phyloP scores from a whole-genome alignment of 2,113 vertebrate genomes.

The Trinectes maculatus region DNA sequence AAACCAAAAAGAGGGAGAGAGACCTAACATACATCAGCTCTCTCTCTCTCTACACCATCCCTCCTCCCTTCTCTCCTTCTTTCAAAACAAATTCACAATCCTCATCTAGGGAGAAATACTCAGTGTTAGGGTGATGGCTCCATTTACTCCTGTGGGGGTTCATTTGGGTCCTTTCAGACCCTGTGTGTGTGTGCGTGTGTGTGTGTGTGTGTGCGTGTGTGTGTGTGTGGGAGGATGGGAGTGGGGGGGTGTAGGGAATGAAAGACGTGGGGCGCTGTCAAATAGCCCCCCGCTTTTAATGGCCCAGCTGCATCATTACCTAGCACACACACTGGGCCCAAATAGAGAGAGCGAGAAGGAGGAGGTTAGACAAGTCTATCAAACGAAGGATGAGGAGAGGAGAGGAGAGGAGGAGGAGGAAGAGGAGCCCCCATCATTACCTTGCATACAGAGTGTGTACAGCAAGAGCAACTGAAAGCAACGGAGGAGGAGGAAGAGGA shows the following conservation, averaged over 20 bases:
- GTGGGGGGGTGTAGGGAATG: conserved; percentile 47
- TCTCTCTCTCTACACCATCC: conserved; percentile 20
- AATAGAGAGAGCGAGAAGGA: conserved; percentile 65
- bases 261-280: conserved; percentile 73
- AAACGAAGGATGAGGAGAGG: conserved; percentile 58
- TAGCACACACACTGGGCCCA: conserved; percentile 74
- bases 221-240: too few relatives aligned
- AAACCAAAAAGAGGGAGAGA: conserved; percentile 56
- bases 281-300: conserved; percentile 75
- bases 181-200: conserved; percentile 36
- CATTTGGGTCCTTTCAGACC: conserved; percentile 68
- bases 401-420: conserved; percentile 53
- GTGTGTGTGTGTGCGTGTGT: conserved; percentile 13
- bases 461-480: conserved; percentile 53
- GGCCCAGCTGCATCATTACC: conserved; percentile 70
- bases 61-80: conserved; percentile 19
- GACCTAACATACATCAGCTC: conserved; percentile 48
- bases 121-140: conserved; percentile 62
- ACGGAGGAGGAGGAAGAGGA: conserved; percentile 21
- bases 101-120: conserved; percentile 66
- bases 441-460: conserved; percentile 60
- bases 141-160: conserved; percentile 77
- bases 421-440: conserved; percentile 54
- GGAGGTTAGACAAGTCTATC: conserved; percentile 74
- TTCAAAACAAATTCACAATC: conserved; percentile 75